Evolutionary conservation across 2,888 invertebrate genomes (phyloP), one percentile per base, ranked within the genome.

Genomic region (Monochamus alternatus): DNA sequence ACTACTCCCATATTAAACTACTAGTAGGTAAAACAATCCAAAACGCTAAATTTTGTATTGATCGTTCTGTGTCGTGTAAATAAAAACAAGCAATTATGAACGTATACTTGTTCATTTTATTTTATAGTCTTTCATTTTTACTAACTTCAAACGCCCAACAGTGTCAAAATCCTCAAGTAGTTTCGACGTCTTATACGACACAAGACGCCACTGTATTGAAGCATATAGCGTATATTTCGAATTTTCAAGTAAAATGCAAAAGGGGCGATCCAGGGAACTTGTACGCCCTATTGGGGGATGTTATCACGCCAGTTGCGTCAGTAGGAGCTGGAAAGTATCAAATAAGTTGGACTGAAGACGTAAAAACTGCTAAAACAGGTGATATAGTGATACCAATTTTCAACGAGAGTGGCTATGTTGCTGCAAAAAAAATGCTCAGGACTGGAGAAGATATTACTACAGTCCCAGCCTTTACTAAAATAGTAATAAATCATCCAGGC

Each of bases 321-420:
- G 91, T 95, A 65, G 94, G 93, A 52, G 93, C 94, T 75, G 93
- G 93, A 84, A 94, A 93, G 86, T 97, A 96, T 85, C 96, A 97
- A 93, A 94, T 98, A 38, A 97, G 97, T 80, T 97, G 97, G 95
- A 95, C 94, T 2, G 96, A 96, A 85, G 97, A 97, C 78, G 92
- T 95, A 52, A 92, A 94, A 47, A 94, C 94, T 83, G 93, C 96
- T 0, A 93, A 93, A 74, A 93, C 96, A 38, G 97, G 97, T 30
- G 93, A 93, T 60, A 94, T 96, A 83, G 92, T 92, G 75, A 91
- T 98, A 63, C 93, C 93, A 77, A 90, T 98, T 31, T 94, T 94
- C 84, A 97, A 98, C 82, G 97, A 98, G 89, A 97, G 97, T 85
- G 96, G 96, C 68, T 97, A 95, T 90, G 93, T 95, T 0, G 93